A percentile compares a stretch with the other conserved stretches of the same genome.
Evolutionary conservation across 2,888 invertebrate genomes (phyloP).

Genomic region (Schizaphis graminum): DNA sequence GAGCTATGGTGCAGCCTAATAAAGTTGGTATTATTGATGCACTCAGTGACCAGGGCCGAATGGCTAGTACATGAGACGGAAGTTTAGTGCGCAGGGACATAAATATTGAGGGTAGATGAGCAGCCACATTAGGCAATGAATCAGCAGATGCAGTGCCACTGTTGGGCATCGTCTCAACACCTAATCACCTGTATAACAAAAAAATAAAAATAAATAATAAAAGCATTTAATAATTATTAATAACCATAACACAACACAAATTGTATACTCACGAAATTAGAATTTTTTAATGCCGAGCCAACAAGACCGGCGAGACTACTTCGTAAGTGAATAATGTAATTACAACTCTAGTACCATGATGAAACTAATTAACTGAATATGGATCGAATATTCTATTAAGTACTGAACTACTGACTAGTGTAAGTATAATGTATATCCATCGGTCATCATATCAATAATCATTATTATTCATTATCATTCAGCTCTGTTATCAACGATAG

Average conservation of each 20-base stretch:
- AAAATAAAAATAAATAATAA: neutral
- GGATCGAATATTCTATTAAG: neutral
- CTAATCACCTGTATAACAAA: neutral
- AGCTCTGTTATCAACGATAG: neutral
- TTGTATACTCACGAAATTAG: conserved; percentile 24
- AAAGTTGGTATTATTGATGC: conserved; percentile 92
- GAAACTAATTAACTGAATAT: conserved; percentile 13
- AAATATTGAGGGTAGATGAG: conserved; percentile 62
- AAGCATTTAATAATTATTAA: neutral
- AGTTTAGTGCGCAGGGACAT: conserved; percentile 74
- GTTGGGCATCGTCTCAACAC: conserved; percentile 50
- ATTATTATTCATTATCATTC: conserved; percentile 41
- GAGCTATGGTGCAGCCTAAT: conserved; percentile 89
- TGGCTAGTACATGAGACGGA: conserved; percentile 88
- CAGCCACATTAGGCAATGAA: conserved; percentile 61
- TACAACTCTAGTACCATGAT: conserved; percentile 36
- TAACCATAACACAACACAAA: neutral
- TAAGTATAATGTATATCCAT: neutral
- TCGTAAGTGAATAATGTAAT: no score
- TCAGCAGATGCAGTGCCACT: conserved; percentile 50
- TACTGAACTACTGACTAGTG: neutral
- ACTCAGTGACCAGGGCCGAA: conserved; percentile 94
- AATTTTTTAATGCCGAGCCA: neutral
- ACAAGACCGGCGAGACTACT: neutral
- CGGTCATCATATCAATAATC: conserved; percentile 33